phyloP scores from a whole-genome alignment of 1,140 invertebrate genomes.

The Armadillidium nasatum region DNA sequence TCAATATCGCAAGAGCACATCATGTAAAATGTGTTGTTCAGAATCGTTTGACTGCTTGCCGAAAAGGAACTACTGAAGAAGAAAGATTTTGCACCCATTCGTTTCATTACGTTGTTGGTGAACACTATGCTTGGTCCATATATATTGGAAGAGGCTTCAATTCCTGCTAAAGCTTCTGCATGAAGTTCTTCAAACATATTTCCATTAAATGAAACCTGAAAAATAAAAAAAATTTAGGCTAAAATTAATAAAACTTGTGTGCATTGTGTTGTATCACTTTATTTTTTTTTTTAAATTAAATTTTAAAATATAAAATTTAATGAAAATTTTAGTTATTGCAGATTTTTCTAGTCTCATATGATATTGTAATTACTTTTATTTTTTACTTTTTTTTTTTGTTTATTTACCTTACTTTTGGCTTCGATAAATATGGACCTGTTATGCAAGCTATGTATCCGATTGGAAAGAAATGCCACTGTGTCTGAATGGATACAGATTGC shows the following conservation, averaged over 20 bases:
- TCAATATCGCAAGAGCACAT: conserved; percentile 20
- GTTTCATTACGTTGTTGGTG: conserved; percentile 60
- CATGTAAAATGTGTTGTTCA: conserved; percentile 26
- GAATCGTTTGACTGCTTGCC: conserved; percentile 15
- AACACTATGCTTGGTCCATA: conserved; percentile 53
- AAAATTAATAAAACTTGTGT: no score
- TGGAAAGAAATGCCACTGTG: conserved; percentile 46
- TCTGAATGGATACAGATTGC: conserved; percentile 59
- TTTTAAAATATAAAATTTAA: no score
- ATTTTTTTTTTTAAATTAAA: no score
- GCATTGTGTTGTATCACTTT: no score
- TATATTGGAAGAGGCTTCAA: conserved; percentile 45
- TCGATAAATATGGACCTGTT: conserved; percentile 61
- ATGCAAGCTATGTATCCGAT: conserved; percentile 51
- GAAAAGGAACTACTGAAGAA: conserved; percentile 52
- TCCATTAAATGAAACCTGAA: conserved; percentile 59
- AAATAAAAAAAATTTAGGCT: neutral
- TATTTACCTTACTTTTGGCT: conserved; percentile 53
- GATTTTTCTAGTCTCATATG: no score
- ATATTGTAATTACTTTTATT: no score
- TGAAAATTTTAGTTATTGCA: no score
- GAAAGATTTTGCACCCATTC: conserved; percentile 57
- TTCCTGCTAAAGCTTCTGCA: conserved; percentile 52
- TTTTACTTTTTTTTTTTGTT: no score
- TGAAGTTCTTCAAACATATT: conserved; percentile 58